Base-by-base conservation (phyloP, 2,113 vertebrate genomes). In the Tragelaphus scriptus region DNA sequence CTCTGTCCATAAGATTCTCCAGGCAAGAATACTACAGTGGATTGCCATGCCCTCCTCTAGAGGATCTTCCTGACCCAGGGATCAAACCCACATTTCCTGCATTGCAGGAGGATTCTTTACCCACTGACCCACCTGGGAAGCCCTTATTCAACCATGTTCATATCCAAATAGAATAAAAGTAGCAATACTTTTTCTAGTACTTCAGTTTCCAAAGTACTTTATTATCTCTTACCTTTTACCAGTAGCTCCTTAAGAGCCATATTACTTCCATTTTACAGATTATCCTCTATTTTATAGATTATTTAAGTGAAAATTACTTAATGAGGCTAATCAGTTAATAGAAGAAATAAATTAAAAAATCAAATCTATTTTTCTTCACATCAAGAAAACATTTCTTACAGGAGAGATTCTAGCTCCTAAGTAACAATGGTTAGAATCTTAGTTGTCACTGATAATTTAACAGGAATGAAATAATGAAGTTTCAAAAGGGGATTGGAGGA, bases 281-380 rank as follows among this genome's bases (percentile, higher is more conserved):
- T n/a, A 68, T 51, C 32, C 28, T 85, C 23, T 84, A 21, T 92
- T 68, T 93, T 85, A 88, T 2, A 94, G 85, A 81, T 85, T 51
- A 44, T 8, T 90, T 68, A 91, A 88, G n/a, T 88, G 32, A 96
- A 89, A 25, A 94, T 81, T 81, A 89, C 12, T 81, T 88, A 80
- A 75, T 1, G 21, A 94, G 8, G 36, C 58, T 86, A 55, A 88
- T 86, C 28, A 86, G 25, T 88, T 85, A 87, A 44, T 79, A 84
- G 49, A 63, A 23, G 16, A 97, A 96, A 85, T 87, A 30, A 88
- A 23, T 89, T 81, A 55, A 89, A 96, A 94, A 93, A 65, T 82
- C 7, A 86, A 61, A 55, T 91, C 68, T 93, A 44, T 40, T 95
- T 96, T 97, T 63, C 68, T 93, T 95, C 36, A 94, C 16, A 89